Evolutionary conservation across 2,888 invertebrate genomes (phyloP).

Genomic region (Apodemia duryi): DNA sequence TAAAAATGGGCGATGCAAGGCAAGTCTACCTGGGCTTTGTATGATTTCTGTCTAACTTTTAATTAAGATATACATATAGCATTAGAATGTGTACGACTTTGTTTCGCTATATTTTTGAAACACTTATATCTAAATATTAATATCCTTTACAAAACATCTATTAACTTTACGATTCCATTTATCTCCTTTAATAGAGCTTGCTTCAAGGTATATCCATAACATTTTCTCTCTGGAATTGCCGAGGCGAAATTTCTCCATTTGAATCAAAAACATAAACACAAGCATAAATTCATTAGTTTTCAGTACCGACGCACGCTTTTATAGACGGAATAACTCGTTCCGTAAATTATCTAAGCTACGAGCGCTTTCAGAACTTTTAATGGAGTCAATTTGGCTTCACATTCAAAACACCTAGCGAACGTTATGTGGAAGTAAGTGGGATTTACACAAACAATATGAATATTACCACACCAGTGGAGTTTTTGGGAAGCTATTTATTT

Average conservation of each 20-base stretch:
- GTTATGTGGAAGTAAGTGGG: constrained; percentile 53
- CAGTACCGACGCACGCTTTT: constrained; percentile 59
- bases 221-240: neutral
- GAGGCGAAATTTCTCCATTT: constrained; percentile 2
- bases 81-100: too few relatives aligned
- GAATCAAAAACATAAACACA: constrained; percentile 43
- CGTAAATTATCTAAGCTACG: constrained; percentile 75
- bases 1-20: too few relatives aligned
- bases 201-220: neutral
- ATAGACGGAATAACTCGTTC: constrained; percentile 68
- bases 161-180: neutral
- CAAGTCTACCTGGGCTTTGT: too few relatives aligned
- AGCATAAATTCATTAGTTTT: constrained; percentile 65
- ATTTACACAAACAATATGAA: constrained; percentile 61
- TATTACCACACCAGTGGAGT: constrained; percentile 33
- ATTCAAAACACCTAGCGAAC: constrained; percentile 69
- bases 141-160: too few relatives aligned
- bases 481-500: neutral
- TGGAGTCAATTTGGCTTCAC: constrained; percentile 75
- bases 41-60: too few relatives aligned
- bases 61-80: too few relatives aligned
- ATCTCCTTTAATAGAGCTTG: neutral
- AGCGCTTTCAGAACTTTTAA: constrained; percentile 77
- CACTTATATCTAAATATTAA: too few relatives aligned
- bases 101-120: too few relatives aligned